These are phyloP conservation scores for Actinia equina DNA, from an alignment of 64 coral and sea anemone species.

Conservation along the genomic window DNA sequence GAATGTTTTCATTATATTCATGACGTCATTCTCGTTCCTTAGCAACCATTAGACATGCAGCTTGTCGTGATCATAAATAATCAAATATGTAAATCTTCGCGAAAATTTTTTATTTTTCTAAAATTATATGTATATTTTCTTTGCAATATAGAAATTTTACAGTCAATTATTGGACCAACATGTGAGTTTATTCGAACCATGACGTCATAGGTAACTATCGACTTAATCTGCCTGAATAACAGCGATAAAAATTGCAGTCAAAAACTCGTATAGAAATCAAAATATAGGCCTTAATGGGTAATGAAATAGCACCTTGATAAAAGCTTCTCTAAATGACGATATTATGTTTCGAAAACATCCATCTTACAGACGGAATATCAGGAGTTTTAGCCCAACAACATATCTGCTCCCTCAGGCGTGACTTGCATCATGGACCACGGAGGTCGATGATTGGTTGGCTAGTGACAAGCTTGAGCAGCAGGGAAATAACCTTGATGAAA, in stretches of 20 bases:
- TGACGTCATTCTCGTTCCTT: background rate
- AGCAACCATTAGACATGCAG: background rate
- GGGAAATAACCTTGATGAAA: slow-evolving; percentile 11
- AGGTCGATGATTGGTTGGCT: background rate
- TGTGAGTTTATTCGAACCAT: background rate
- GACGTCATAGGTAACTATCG: background rate
- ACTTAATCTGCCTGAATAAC: background rate
- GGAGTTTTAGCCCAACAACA: background rate
- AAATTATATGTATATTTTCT: too few species aligned
- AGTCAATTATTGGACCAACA: background rate
- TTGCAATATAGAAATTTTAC: too few species aligned
- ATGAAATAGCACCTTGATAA: background rate
- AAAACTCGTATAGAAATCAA: background rate
- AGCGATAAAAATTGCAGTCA: background rate
- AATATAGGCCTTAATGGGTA: background rate
- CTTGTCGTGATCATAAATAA: too few species aligned
- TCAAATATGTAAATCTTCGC: background rate
- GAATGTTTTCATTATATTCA: background rate
- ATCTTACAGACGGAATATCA: background rate
- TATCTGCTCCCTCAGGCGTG: background rate
- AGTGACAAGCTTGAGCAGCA: background rate
- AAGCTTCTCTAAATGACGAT: background rate
- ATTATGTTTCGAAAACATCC: background rate
- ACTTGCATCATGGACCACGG: background rate
- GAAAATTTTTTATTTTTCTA: background rate